Conservation (phyloP, 2,113 vertebrate species). For the Anoura caudifer region DNA sequence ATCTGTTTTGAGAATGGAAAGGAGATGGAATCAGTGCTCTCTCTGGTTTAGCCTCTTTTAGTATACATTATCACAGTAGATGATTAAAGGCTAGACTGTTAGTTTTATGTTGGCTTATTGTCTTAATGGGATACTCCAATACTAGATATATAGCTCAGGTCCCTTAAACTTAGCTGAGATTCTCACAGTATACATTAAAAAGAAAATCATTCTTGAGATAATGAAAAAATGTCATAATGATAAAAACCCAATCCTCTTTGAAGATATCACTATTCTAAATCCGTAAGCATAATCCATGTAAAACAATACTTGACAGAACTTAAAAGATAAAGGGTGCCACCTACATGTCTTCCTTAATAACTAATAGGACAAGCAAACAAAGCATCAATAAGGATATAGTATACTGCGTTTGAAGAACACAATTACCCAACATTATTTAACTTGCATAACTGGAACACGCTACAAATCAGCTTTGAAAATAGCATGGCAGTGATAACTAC, state of each 20-base stretch:
- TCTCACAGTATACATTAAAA: background rate
- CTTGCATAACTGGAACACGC: background rate
- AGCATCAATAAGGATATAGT: background rate
- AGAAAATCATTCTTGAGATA: background rate
- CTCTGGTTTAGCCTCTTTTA: background rate
- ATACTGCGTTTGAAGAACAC: background rate
- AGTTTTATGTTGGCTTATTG: background rate
- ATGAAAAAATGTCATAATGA: background rate
- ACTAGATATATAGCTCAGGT: background rate
- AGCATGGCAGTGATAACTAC: background rate
- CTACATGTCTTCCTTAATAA: background rate
- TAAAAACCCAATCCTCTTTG: background rate
- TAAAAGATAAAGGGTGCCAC: background rate
- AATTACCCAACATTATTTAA: background rate
- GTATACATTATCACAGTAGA: background rate
- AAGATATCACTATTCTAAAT: background rate
- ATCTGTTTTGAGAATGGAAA: background rate
- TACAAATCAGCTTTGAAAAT: background rate
- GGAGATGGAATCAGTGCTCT: background rate
- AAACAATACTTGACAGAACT: background rate
- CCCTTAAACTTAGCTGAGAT: background rate
- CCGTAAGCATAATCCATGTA: background rate
- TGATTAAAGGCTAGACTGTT: background rate
- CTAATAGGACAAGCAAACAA: background rate
- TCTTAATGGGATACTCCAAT: background rate